phyloP scores from a whole-genome alignment of 2,888 invertebrate species.

The Melanophora roralis region DNA sequence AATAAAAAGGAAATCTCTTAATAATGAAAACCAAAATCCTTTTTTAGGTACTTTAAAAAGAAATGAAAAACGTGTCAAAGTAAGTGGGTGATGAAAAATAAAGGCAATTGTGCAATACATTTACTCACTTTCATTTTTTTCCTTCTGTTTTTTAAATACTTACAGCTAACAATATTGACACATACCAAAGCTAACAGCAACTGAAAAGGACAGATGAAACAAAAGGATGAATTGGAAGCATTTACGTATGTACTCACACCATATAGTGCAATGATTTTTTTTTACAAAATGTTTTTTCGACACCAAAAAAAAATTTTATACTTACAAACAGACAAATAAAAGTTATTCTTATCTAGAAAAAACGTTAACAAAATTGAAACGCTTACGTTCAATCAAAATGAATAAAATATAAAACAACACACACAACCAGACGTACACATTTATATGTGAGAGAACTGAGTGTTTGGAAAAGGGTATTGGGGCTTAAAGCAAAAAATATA shows the following conservation, averaged over 20 bases:
- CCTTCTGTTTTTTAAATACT: background rate
- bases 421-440: background rate
- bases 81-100: conserved; percentile 41
- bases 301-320: background rate
- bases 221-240: background rate
- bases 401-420: background rate
- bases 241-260: background rate
- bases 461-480: conserved; percentile 20
- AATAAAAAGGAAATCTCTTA: background rate
- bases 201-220: conserved; percentile 1
- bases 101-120: conserved; percentile 50
- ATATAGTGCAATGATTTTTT: too few species aligned
- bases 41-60: background rate
- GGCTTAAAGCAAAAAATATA: background rate
- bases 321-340: background rate
- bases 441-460: conserved; percentile 13
- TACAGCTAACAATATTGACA: conserved; percentile 7
- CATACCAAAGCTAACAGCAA: conserved; percentile 11
- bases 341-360: conserved; percentile 34
- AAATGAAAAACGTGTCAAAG: conserved; percentile 32
- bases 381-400: background rate
- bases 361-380: conserved; percentile 20
- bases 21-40: background rate
- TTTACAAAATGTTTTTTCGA: conserved; percentile 13
- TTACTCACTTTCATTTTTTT: conserved; percentile 24